Percentiles rank a stretch among this genome's conserved stretches.
Conservation (phyloP, 2,888 invertebrate species). For the Acanthopleura granulata region DNA sequence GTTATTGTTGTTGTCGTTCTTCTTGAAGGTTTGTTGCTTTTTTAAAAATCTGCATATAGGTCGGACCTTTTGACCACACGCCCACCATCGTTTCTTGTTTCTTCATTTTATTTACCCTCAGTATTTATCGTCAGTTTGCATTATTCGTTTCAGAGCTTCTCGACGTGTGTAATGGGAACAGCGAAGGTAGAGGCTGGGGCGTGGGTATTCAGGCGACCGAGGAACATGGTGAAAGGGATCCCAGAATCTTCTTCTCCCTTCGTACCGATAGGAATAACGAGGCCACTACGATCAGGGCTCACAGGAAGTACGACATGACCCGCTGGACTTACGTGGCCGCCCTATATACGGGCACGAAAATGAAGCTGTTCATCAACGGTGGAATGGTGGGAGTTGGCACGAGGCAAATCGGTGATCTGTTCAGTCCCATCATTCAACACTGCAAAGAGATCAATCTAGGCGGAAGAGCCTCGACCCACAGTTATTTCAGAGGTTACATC, state of each 20-base stretch:
- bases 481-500: slow-evolving; percentile 48
- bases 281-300: slow-evolving; percentile 36
- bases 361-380: slow-evolving; percentile 52
- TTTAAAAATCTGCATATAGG: no score
- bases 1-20: no score
- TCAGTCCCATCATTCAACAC: slow-evolving; percentile 27
- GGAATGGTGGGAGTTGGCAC: slow-evolving; percentile 43
- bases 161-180: slow-evolving; percentile 40
- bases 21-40: no score
- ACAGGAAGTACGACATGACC: slow-evolving; percentile 39
- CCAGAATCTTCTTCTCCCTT: slow-evolving; percentile 46
- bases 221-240: slow-evolving; percentile 32
- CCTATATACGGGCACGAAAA: slow-evolving; percentile 45
- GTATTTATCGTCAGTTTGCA: no score
- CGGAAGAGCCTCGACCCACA: slow-evolving; percentile 32
- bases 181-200: slow-evolving; percentile 36
- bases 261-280: slow-evolving; percentile 38
- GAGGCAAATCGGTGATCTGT: slow-evolving; percentile 45
- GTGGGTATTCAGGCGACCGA: slow-evolving; percentile 41
- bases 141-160: slow-evolving; percentile 31
- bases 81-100: no score
- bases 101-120: no score
- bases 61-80: no score
- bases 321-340: slow-evolving; percentile 54
- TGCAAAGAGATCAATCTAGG: slow-evolving; percentile 53